A percentile compares a stretch with the other conserved stretches of the same genome.
These are phyloP conservation scores for Amblyjoppa fuscipennis DNA, from an alignment of 2,888 invertebrate species.

Conservation along the genomic window DNA sequence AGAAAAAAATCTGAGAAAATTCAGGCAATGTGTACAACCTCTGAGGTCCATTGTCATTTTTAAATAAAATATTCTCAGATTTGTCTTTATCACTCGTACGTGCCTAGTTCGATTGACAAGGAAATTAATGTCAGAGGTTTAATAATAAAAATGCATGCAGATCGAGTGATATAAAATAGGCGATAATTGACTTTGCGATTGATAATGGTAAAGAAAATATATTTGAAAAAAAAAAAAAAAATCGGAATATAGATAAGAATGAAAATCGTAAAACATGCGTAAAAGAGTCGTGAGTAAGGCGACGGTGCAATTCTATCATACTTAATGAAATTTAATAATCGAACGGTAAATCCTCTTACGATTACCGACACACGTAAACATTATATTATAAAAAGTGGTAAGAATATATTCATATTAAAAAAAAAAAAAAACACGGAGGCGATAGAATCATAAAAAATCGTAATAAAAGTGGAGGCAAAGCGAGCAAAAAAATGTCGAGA, in stretches of 20 bases:
- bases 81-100: background rate
- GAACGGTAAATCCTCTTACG: background rate
- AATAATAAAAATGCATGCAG: slow-evolving; percentile 52
- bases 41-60: background rate
- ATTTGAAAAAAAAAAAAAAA: background rate
- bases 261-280: slow-evolving; percentile 59
- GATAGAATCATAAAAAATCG: slow-evolving; percentile 31
- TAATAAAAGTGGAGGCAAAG: slow-evolving; percentile 38
- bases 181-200: slow-evolving; percentile 8
- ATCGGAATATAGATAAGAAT: slow-evolving; percentile 28
- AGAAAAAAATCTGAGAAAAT: background rate
- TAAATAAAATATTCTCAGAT: background rate
- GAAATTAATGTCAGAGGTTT: slow-evolving; percentile 4
- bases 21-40: background rate
- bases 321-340: slow-evolving; percentile 20
- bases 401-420: background rate
- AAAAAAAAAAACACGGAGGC: slow-evolving; percentile 23
- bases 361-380: slow-evolving; percentile 3
- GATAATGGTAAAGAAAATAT: background rate
- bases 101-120: background rate
- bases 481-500: slow-evolving; percentile 45
- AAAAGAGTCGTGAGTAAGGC: slow-evolving; percentile 40
- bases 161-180: slow-evolving; percentile 43
- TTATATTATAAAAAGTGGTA: slow-evolving; percentile 20
- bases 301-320: slow-evolving; percentile 47